Evolutionary conservation across 2,797 vertebrate genomes (phyloP).

Genomic region (Kryptopterus vitreolus): DNA sequence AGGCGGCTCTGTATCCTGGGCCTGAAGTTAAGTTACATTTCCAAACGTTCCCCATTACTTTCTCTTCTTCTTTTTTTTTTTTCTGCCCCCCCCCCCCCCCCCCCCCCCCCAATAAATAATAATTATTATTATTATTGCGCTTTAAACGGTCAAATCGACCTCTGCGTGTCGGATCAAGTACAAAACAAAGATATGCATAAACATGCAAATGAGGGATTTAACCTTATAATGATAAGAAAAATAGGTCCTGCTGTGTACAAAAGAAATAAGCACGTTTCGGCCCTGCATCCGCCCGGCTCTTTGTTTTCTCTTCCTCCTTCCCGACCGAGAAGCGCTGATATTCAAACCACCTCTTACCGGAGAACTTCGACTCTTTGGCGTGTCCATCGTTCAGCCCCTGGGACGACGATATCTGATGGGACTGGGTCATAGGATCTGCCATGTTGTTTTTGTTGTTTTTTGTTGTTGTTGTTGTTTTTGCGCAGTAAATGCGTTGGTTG

Average conservation of each 20-base stretch:
- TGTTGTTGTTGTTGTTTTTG: too few species aligned
- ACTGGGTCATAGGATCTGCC: conserved; percentile 77
- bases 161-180: too few species aligned
- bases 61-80: too few species aligned
- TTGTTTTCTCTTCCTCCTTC: not conserved
- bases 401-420: conserved; percentile 79
- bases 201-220: not conserved
- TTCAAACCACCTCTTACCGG: conserved; percentile 69
- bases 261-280: not conserved
- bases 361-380: conserved; percentile 75
- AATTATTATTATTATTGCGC: not conserved
- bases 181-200: too few species aligned
- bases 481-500: not conserved
- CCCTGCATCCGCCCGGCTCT: not conserved
- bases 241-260: too few species aligned
- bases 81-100: too few species aligned
- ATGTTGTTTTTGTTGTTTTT: too few species aligned
- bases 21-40: conserved; percentile 43
- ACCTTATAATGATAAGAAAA: not conserved
- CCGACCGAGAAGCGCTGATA: not conserved
- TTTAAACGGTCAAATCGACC: not conserved
- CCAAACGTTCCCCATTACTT: not conserved
- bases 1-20: conserved; percentile 12
- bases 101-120: too few species aligned
- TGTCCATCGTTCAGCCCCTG: conserved; percentile 76